Evolutionary conservation across 2,888 invertebrate species (phyloP), one percentile per base, ranked within the genome.

Genomic region (Pterostichus niger): DNA sequence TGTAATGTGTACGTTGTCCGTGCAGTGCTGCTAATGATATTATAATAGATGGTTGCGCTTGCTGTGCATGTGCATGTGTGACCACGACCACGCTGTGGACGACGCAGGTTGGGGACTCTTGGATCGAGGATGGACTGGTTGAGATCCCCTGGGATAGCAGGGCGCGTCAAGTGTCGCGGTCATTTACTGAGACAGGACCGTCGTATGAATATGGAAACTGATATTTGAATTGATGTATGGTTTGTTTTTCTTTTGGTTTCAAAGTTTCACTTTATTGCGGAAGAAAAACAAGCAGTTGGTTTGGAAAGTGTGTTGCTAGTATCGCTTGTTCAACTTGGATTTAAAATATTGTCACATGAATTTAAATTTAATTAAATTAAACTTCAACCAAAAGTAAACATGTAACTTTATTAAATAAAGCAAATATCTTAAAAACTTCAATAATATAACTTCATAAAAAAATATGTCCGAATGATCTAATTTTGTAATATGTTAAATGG

Each of bases 1-100:
- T 83, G 71, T 82, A 17, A 54, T 54, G 31, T 75, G 75, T 75
- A 7, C 52, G 54, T 76, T 54, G 13, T 24, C 31, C 17, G 44
- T 77, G 68, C 49, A 68, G 49, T 80, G 15, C 44, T 82, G 83
- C 85, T 86, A 85, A 86, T 82, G 86, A 84, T 85, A 85, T 86
- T 86, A 84, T 86, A 86, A 86, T 86, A 84, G 84, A 79, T 59
- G 84, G 85, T 84, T 85, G 68, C 73, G 52, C 68, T 46, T 46
- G 49, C 15, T 35, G 24, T 52, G 71, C 54, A 54, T 52, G 68
- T 33, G 68, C 44, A 46, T 61, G 24, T 79, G 79, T 64, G 76
- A 56, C 49, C 11, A 49, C 49, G 64, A 33, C 64, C 24, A 24
- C 24, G 11, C n/a, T 10, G n/a, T 33, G 31, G 35, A 31, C 15